Percentiles rank a stretch among this genome's conserved stretches.
These are phyloP conservation scores for Pimephales promelas DNA, from an alignment of 2,113 vertebrate genomes.

Conservation along the genomic window DNA sequence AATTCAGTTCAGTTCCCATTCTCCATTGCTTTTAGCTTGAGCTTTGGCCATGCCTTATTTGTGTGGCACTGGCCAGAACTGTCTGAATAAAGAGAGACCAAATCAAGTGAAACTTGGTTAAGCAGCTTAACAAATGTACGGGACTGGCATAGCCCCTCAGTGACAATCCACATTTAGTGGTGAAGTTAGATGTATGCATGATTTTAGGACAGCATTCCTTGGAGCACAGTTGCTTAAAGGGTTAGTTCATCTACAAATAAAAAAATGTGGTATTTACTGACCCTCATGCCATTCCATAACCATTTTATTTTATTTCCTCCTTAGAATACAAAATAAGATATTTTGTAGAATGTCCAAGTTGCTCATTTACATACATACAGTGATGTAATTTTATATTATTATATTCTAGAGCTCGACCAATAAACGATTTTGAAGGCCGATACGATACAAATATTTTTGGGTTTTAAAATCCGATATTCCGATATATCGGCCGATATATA, in stretches of 20 bases:
- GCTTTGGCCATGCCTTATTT: not conserved
- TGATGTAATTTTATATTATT: not conserved
- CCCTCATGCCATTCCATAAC: not conserved
- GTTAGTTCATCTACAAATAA: not conserved
- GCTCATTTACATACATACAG: not conserved
- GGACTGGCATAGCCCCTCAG: slow-evolving; percentile 21
- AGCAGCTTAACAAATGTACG: slow-evolving; percentile 25
- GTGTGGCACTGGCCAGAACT: not conserved
- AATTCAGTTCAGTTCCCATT: not conserved
- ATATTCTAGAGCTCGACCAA: too few species aligned
- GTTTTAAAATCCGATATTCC: too few species aligned
- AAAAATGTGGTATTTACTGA: not conserved
- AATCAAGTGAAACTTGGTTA: slow-evolving; percentile 10
- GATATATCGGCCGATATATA: too few species aligned
- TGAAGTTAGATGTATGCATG: slow-evolving; percentile 1
- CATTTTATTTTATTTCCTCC: not conserved
- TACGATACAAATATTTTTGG: too few species aligned
- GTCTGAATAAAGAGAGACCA: not conserved
- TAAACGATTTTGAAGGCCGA: too few species aligned
- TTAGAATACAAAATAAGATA: not conserved
- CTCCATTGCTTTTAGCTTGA: not conserved
- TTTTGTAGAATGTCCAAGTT: not conserved
- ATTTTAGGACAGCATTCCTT: slow-evolving; percentile 30
- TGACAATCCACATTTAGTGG: slow-evolving; percentile 23
- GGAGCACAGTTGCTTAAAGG: slow-evolving; percentile 4